Evolutionary conservation across 2,888 invertebrate genomes (phyloP).

Genomic region (Dasypogon diadema): DNA sequence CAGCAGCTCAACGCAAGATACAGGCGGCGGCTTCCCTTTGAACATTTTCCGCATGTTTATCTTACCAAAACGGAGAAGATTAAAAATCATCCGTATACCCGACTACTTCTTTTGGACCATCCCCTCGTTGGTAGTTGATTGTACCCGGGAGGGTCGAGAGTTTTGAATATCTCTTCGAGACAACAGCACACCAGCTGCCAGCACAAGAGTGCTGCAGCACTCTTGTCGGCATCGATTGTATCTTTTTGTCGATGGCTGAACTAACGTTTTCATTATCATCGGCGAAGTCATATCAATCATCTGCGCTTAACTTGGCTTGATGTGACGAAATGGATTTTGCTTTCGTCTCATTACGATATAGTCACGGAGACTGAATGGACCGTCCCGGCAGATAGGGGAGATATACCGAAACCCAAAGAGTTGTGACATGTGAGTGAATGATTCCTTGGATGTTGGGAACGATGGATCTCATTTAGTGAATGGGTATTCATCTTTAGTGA

Average conservation of each 20-base stretch:
- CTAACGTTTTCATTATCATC: constrained; percentile 14
- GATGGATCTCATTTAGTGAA: neutral
- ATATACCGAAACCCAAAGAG: neutral
- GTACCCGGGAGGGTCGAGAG: neutral
- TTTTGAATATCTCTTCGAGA: neutral
- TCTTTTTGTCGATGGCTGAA: constrained; percentile 14
- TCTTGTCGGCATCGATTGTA: neutral
- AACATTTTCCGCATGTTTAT: constrained; percentile 17
- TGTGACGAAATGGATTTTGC: constrained; percentile 16
- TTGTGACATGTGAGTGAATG: neutral
- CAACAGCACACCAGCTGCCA: neutral
- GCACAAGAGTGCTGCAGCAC: neutral
- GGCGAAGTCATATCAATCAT: constrained; percentile 4
- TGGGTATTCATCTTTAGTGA: too few relatives aligned
- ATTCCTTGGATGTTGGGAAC: too few relatives aligned
- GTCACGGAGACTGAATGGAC: neutral
- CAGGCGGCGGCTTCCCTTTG: constrained; percentile 14
- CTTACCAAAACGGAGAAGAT: neutral
- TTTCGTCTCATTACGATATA: constrained; percentile 1
- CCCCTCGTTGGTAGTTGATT: constrained; percentile 1
- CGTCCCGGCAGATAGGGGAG: neutral
- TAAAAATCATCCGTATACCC: neutral
- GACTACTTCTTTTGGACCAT: neutral
- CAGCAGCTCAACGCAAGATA: neutral
- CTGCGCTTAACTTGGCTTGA: constrained; percentile 5